Conservation (phyloP, 2,888 invertebrate genomes). For the Drosophila longiperda region DNA sequence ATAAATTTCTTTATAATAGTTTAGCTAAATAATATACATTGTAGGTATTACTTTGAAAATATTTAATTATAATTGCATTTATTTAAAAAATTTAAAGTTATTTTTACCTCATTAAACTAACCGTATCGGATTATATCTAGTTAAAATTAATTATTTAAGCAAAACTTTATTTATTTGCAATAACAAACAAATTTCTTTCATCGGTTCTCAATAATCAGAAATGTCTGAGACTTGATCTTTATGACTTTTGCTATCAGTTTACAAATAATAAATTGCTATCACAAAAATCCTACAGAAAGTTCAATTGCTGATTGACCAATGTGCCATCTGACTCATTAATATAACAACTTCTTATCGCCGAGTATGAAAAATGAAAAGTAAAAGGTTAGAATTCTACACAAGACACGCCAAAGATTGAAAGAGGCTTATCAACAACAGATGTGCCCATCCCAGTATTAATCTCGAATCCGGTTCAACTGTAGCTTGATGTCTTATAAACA, state of each 20-base stretch:
- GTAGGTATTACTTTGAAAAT: background rate
- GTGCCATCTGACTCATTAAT: slow-evolving; percentile 1
- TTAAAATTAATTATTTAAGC: background rate
- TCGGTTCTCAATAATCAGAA: background rate
- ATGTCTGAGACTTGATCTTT: slow-evolving; percentile 24
- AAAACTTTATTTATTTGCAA: background rate
- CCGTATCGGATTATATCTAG: background rate
- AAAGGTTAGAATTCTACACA: slow-evolving; percentile 10
- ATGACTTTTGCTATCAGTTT: slow-evolving; percentile 31
- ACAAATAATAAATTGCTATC: slow-evolving; percentile 22
- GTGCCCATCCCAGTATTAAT: slow-evolving; percentile 5
- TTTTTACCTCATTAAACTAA: background rate
- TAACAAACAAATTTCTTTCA: background rate
- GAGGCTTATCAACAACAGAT: slow-evolving; percentile 36
- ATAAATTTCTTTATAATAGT: background rate
- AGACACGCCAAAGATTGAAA: slow-evolving; percentile 24
- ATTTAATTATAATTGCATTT: background rate
- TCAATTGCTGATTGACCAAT: slow-evolving; percentile 37
- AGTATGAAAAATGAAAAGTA: slow-evolving; percentile 16
- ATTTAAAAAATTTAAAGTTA: no score
- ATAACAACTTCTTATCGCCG: slow-evolving; percentile 34
- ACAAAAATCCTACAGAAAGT: slow-evolving; percentile 14
- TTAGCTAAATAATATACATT: background rate
- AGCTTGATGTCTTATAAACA: slow-evolving; percentile 17
- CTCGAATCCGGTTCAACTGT: slow-evolving; percentile 47